These are phyloP conservation scores for Lanistes nyassanus DNA, from an alignment of 1,140 invertebrate species.

Conservation along the genomic window DNA sequence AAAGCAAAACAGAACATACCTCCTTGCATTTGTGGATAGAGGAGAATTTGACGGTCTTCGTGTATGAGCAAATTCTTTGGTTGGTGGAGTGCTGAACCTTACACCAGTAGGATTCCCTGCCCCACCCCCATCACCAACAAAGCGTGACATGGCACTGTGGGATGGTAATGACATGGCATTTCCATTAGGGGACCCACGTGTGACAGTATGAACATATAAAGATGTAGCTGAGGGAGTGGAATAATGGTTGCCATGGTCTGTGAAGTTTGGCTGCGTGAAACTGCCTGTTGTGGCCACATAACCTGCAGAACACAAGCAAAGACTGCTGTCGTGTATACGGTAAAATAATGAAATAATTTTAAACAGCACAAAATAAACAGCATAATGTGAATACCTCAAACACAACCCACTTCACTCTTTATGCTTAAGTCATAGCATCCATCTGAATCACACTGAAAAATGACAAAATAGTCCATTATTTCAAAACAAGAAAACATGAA, in stretches of 20 bases:
- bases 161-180: background rate
- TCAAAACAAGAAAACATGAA: no score
- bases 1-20: conserved; percentile 1
- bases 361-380: no score
- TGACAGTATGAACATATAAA: conserved; percentile 8
- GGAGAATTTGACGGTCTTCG: conserved; percentile 15
- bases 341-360: no score
- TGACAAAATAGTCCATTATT: no score
- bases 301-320: background rate
- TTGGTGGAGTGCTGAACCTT: conserved; percentile 12
- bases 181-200: background rate
- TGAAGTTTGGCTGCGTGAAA: conserved; percentile 7
- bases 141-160: background rate
- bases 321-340: no score
- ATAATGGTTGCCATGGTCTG: background rate
- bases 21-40: conserved; percentile 23
- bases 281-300: conserved; percentile 20
- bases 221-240: conserved; percentile 8
- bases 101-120: background rate
- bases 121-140: background rate
- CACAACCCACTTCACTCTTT: no score
- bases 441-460: no score
- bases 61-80: conserved; percentile 36
- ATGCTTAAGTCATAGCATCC: no score
- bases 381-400: no score